Base-by-base conservation (phyloP, 2,888 invertebrate species). In the Meandrusa payeni region DNA sequence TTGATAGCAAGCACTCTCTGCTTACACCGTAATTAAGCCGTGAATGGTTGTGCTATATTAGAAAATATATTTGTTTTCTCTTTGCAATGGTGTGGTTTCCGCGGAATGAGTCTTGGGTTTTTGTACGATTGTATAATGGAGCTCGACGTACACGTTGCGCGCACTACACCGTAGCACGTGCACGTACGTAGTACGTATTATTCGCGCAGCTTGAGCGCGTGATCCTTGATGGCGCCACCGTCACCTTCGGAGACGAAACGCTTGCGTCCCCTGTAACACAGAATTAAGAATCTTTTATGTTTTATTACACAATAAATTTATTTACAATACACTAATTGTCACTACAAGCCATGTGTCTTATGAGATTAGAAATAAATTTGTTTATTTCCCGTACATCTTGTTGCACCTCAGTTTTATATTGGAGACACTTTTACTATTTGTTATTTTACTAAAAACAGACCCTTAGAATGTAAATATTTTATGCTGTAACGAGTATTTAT, bases 371-470 rank as follows among this genome's bases (percentile, higher is more conserved):
- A 54, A 96, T 93, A 69, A 98, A 94, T 80, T 97, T 97, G 71
- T 98, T 98, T 76, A 98, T 93, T 90, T 97, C 97, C 75, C 97
- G 94, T 36, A 98, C 90, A 87, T 98, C 98, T 72, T 98, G 97
- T 59, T 96, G 94, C 60, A 97, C 94, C 83, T 98, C 97, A 29
- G 97, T 97, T 89, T 95, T 95, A 71, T 95, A 98, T 76, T 97
- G 97, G 37, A 98, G 89, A 81, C 97, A 97, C 90, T 94, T 64
- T 92, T 90, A 78, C 99, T 94, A 82, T 99, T 97, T 10, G 98
- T 98, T 72, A 98, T 98, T 99, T 24, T n/a, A 98, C 89, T 61
- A 93, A 80, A 62, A 98, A 89, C 56, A 92, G 89, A 47, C 96
- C 96, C 81, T 96, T 95, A 48, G 92, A 91, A 83, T 98, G 97